Base-by-base conservation (phyloP, 2,113 vertebrate genomes). In the Grammomys surdaster region DNA sequence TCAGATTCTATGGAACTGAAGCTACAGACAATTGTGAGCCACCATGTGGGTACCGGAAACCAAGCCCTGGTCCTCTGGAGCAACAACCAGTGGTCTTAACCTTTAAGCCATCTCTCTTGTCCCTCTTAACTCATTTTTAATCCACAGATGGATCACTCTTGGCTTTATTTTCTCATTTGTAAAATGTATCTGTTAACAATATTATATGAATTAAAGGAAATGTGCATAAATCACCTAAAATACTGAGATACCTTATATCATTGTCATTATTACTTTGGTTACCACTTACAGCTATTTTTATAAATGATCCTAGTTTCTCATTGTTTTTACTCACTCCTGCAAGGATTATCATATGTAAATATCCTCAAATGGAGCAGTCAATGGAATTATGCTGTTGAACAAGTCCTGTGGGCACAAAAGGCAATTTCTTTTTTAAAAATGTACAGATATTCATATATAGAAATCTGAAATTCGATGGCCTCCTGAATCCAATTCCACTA, bases 141-240 rank as follows among this genome's bases (percentile, higher is more conserved):
- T 51, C 60, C 4, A 0, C 65, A 36, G 31, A 14, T 14, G 70
- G 89, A 91, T 13, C 22, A 33, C 14, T 87, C 46, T 60, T 26
- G 40, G 36, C 4, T 63, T 89, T 33, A 72, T 31, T 94, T 95
- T 93, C 58, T 85, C 51, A 76, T 69, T 70, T 85, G 33, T 91
- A 13, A 90, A 94, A 90, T 51, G 12, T 26, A 80, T 9, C 17
- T 91, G 36, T 13, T 77, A 4, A 22, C 36, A 54, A 73, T 56
- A 20, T 67, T 91, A 13, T 14, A 31, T 48, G 73, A 96, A 89
- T 92, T 93, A 51, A 96, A 93, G 54, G 95, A 81, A 70, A 31
- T 28, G 63, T 48, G 1, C 56, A 5, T 43, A 94, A 81, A 43
- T 75, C 4, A 63, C 65, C 46, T 22, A 24, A 91, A 92, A 87